Evolutionary conservation across 2,113 vertebrate species (phyloP), one percentile per base, ranked within the genome.

Genomic region (Anolis carolinensis): DNA sequence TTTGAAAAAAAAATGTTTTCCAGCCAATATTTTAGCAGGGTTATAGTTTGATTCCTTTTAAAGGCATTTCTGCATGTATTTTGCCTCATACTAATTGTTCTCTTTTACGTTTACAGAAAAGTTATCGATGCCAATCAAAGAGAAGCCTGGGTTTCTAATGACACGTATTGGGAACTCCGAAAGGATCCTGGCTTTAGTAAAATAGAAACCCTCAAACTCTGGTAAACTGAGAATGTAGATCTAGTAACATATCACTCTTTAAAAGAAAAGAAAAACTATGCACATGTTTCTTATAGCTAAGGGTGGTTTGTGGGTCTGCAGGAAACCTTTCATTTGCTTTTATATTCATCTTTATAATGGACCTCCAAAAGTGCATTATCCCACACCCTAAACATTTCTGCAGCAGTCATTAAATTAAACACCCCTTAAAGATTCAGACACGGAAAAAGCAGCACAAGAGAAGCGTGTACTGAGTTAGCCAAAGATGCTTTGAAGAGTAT

Each of bases 131-230:
- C 96, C 90, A 98, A 99, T 96, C 98, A 98, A 94, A 98, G 98
- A 94, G 99, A 99, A 96, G 95, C 97, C 83, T 99, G 99, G 98
- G 97, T 99, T 94, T 98, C 98, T 89, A 99, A 98, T 89, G 98
- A 97, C 93, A 98, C 93, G 48, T 99, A 99, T 94, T 99, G 99
- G 99, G 99, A 99, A 92, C 96, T 99, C 34, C 98, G 99, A 81
- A 99, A 98, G 94, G 98, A 98, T 95, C 98, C 98, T 62, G 99
- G 99, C 90, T 99, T 99, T 96, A 98, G 97, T 94, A 99, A 99
- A 95, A 96, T 98, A 96, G 98, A 99, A 90, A 95, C 97, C 95
- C 93, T 95, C 5, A 85, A 97, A 81, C 98, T 99, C 91, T 99
- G 99, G 99, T 99, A 98, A 98, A 95, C 93, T 93, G 86, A 91